Evolutionary conservation across 2,797 vertebrate genomes (phyloP), one percentile per base, ranked within the genome.

Genomic region (Pogonophryne albipinna): DNA sequence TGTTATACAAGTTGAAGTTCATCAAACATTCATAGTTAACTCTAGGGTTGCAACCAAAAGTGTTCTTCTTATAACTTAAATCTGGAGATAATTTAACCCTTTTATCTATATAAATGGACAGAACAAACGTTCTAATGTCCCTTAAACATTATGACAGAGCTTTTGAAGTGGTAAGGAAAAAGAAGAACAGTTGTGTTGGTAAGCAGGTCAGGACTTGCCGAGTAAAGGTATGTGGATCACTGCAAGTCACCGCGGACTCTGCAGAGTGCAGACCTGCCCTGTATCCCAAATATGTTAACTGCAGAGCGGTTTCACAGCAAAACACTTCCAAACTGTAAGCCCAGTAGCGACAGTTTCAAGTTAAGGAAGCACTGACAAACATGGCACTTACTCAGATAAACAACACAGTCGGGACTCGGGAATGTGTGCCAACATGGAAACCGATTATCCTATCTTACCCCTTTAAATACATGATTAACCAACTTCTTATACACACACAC

Each of bases 141-240:
- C 27, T 27, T 27, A 27, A 5, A 27, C 27, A 27, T 27, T 27
- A 27, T 7, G 9, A 34, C 2, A 12, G 15, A 17, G 13, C 11
- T n/a, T 60, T 31, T 19, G n/a, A 1, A 61, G n/a, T 2, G 23
- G 34, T 45, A 64, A 66, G 3, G 63, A 16, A 45, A 27, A 62
- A 47, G 14, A 38, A n/a, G 34, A 57, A 64, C 1, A 27, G 6
- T 11, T 15, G 1, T 16, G 19, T 50, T n/a, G 10, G 41, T 13
- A 5, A 60, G 49, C 89, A 73, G 70, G 91, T 75, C 65, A 44
- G 53, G 68, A 80, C 90, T 19, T 74, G 91, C 53, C 53, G 52
- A 38, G 65, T 60, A 38, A 56, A 84, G 46, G 34, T 65, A 82
- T 83, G 79, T n/a, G 20, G 63, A 66, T 68, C 12, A 27, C 15